Evolutionary conservation across 2,113 vertebrate genomes (phyloP).

Genomic region (Mobula birostris): DNA sequence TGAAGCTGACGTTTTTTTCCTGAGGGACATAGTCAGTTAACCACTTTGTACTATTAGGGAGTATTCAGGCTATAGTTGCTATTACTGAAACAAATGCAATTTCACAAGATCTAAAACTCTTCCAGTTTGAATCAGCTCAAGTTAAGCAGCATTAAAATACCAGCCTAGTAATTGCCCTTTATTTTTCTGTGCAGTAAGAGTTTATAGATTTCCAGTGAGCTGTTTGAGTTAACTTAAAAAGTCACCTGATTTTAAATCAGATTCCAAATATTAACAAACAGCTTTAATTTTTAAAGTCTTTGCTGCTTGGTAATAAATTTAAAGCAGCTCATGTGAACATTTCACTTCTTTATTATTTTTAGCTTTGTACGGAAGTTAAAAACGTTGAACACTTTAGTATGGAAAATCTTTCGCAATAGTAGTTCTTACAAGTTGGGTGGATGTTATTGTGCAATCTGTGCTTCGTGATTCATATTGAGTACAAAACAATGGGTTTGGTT

Average conservation of each 20-base stretch:
- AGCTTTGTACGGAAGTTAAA: not conserved
- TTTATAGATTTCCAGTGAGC: not conserved
- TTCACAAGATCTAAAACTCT: constrained; percentile 8
- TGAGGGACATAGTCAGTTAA: too few relatives aligned
- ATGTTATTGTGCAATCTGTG: not conserved
- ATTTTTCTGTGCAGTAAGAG: not conserved
- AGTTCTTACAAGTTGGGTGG: not conserved
- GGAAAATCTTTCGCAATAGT: not conserved
- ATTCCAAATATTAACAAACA: not conserved
- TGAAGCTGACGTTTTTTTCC: not conserved
- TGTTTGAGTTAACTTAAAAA: constrained; percentile 21
- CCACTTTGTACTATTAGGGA: not conserved
- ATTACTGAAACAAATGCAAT: constrained; percentile 1
- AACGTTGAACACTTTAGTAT: not conserved
- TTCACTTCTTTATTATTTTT: not conserved
- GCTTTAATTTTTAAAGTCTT: not conserved
- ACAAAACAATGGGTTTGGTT: not conserved
- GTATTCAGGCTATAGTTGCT: not conserved
- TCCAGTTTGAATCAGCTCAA: not conserved
- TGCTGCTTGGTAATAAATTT: not conserved
- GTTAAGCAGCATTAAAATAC: constrained; percentile 15
- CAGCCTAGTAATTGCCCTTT: not conserved
- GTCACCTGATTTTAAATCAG: constrained; percentile 8
- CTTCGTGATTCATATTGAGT: not conserved
- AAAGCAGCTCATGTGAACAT: not conserved